Conservation (phyloP, 2,888 invertebrate genomes). For the Orthonychiurus folsomi region DNA sequence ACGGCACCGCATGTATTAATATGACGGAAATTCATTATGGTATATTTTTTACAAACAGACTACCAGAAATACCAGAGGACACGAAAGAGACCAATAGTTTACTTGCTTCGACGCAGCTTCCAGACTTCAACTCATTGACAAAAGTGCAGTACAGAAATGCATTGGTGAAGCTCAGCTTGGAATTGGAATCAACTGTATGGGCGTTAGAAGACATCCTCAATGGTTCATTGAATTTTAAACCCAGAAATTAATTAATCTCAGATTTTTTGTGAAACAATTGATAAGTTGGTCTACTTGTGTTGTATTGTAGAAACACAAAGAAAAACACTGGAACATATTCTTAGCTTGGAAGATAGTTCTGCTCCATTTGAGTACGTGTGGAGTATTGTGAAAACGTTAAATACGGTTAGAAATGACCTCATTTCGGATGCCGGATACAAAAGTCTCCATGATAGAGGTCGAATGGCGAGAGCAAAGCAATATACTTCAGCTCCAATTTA, state of each 20-base stretch:
- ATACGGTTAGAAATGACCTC: conserved; percentile 61
- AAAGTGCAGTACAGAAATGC: conserved; percentile 6
- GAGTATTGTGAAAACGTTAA: conserved; percentile 77
- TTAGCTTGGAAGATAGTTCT: neutral
- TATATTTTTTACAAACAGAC: conserved; percentile 2
- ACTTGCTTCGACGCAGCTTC: neutral
- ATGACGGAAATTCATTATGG: no score
- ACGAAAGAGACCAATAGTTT: conserved; percentile 9
- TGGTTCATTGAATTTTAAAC: no score
- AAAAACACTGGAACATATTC: neutral
- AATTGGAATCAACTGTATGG: conserved; percentile 11
- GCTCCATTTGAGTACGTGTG: conserved; percentile 54
- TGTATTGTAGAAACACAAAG: neutral
- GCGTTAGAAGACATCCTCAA: neutral
- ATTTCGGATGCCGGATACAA: conserved; percentile 72
- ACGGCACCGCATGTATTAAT: no score
- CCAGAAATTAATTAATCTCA: no score
- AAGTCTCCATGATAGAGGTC: conserved; percentile 69
- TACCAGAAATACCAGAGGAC: conserved; percentile 11
- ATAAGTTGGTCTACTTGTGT: no score
- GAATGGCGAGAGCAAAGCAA: conserved; percentile 62
- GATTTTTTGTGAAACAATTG: no score
- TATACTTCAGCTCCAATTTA: conserved; percentile 63
- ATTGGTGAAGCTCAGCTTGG: conserved; percentile 7
- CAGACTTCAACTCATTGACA: conserved; percentile 1